These are phyloP conservation scores for Hiodon alosoides DNA, from an alignment of 2,113 vertebrate genomes.

Conservation along the genomic window DNA sequence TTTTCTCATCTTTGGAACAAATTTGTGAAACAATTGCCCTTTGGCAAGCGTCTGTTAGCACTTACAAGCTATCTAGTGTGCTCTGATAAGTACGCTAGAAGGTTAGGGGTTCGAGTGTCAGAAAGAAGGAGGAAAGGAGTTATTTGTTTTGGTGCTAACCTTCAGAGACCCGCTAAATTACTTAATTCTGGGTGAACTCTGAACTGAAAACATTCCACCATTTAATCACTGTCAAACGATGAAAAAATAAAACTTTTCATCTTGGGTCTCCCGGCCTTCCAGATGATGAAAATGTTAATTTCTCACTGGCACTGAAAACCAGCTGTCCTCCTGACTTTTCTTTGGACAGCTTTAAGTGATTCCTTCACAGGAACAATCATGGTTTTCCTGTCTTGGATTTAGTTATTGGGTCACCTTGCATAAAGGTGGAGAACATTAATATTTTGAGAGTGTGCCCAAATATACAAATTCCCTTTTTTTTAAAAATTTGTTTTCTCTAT, in stretches of 20 bases:
- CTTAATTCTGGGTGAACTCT: constrained; percentile 16
- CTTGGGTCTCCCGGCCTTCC: too few relatives aligned
- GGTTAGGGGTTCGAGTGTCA: constrained; percentile 7
- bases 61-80: constrained; percentile 14
- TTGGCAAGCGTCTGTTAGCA: constrained; percentile 24
- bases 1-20: constrained; percentile 21
- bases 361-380: too few relatives aligned
- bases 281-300: too few relatives aligned
- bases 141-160: constrained; percentile 20
- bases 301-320: too few relatives aligned
- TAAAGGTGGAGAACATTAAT: too few relatives aligned
- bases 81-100: constrained; percentile 1
- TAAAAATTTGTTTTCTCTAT: too few relatives aligned
- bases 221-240: neutral
- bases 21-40: constrained; percentile 21
- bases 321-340: too few relatives aligned
- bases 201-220: constrained; percentile 15
- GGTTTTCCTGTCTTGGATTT: too few relatives aligned
- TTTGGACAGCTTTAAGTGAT: too few relatives aligned
- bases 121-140: neutral
- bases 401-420: too few relatives aligned
- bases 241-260: neutral
- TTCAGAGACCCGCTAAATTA: constrained; percentile 13
- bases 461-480: too few relatives aligned
- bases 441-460: too few relatives aligned